Base-by-base conservation (phyloP, 2,888 invertebrate species). In the Prosopocoilus inquinatus region DNA sequence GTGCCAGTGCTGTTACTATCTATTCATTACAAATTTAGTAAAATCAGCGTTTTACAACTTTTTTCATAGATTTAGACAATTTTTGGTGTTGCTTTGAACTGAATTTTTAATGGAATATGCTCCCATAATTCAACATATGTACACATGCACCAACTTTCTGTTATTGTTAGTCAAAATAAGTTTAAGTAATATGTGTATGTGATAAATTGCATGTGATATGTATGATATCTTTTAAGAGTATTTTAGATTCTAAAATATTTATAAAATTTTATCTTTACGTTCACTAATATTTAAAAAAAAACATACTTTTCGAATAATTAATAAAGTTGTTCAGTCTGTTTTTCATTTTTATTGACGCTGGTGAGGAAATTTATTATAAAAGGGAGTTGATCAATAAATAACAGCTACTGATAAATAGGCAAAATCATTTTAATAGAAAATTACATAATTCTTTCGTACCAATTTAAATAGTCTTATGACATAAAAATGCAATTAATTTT, bases 401-500 rank as follows among this genome's bases (percentile, higher is more conserved):
- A 41, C 41, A 41, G 13, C 16, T 9, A 9, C 41, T 15, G 9
- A 15, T 41, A 41, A 41, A 41, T 41, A 41, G 41, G 41, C 41
- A 41, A 41, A 65, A 61, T 58, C 55, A 60, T 61, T 60, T 63
- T 61, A 65, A 64, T 65, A 61, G 56, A 65, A 64, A 65, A 60
- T 62, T 62, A 62, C 60, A 59, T 55, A 59, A 55, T 59, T 47
- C 59, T 62, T 54, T 41, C 41, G 48, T 47, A 53, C 46, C 53
- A 53, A 39, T 47, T 47, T 47, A 47, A 39, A 45, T 48, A 59
- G 57, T 65, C 60, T 60, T 55, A 53, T 58, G 59, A 64, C 59
- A 60, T 60, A 63, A 62, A 64, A 62, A 62, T 64, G 67, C 67
- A 65, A 66, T 64, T 58, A 63, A 65, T 61, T 59, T 57, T 58